phyloP scores from a whole-genome alignment of 2,113 vertebrate genomes.

The Neomonachus schauinslandi region DNA sequence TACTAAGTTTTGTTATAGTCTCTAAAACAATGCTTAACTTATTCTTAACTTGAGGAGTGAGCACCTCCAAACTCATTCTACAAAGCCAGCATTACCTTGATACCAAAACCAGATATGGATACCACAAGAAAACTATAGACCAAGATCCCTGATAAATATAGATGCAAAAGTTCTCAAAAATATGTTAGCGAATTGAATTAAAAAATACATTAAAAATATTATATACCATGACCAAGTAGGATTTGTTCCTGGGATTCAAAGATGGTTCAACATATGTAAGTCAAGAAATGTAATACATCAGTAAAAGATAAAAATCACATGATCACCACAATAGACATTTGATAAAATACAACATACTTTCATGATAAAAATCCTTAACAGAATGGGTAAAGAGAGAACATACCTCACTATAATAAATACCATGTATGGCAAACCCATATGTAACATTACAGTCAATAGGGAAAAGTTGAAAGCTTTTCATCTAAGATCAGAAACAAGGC shows the following conservation, averaged over 20 bases:
- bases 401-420: not conserved
- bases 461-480: not conserved
- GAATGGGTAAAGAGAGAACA: not conserved
- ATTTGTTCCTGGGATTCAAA: not conserved
- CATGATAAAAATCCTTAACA: not conserved
- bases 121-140: not conserved
- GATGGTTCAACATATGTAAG: not conserved
- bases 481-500: not conserved
- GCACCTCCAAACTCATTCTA: not conserved
- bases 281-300: not conserved
- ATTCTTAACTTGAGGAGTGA: not conserved
- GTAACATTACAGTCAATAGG: not conserved
- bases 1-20: not conserved
- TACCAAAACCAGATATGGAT: not conserved
- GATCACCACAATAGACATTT: not conserved
- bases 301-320: not conserved
- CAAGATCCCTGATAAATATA: not conserved
- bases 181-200: not conserved
- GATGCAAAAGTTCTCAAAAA: not conserved
- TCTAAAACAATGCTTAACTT: not conserved
- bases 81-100: not conserved
- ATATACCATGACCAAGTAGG: not conserved
- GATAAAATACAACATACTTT: not conserved
- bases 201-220: not conserved
- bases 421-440: not conserved